These are phyloP conservation scores for Apocheima hispidaria DNA, from an alignment of 2,888 invertebrate species.

Conservation along the genomic window DNA sequence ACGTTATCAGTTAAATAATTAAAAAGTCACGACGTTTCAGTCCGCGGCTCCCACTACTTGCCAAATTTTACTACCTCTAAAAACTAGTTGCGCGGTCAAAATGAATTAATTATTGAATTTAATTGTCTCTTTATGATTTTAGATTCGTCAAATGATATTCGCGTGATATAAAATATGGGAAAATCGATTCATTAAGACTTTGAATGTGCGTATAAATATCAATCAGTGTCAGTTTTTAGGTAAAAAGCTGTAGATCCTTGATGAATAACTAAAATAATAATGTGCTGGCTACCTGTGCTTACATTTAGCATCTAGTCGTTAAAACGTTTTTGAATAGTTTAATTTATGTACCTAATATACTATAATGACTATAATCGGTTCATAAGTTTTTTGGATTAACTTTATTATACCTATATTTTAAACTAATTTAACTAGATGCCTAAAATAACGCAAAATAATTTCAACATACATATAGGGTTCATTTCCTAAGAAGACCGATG, in stretches of 20 bases:
- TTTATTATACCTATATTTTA: background rate
- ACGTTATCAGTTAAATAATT: conserved; percentile 35
- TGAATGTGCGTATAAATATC: conserved; percentile 34
- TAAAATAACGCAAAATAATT: too few relatives aligned
- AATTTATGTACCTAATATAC: conserved; percentile 3
- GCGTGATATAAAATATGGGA: conserved; percentile 36
- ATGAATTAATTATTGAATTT: conserved; percentile 33
- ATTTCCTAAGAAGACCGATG: background rate
- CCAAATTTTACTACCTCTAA: conserved; percentile 36
- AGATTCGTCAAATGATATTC: conserved; percentile 34
- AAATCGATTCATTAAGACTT: conserved; percentile 40
- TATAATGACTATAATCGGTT: conserved; percentile 15
- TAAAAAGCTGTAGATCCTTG: conserved; percentile 15
- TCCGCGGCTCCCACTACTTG: conserved; percentile 24
- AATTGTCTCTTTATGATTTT: conserved; percentile 40
- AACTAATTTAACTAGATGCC: background rate
- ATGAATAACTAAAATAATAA: conserved; percentile 31
- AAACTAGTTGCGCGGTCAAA: conserved; percentile 29
- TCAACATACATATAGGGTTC: too few relatives aligned
- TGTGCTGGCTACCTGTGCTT: conserved; percentile 26
- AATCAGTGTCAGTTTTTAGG: conserved; percentile 33
- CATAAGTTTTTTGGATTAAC: conserved; percentile 3
- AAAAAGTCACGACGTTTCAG: conserved; percentile 14
- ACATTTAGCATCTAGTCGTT: conserved; percentile 4
- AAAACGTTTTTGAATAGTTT: conserved; percentile 4